Conservation (phyloP, 2,113 vertebrate genomes). For the Cyanoliseus patagonus region DNA sequence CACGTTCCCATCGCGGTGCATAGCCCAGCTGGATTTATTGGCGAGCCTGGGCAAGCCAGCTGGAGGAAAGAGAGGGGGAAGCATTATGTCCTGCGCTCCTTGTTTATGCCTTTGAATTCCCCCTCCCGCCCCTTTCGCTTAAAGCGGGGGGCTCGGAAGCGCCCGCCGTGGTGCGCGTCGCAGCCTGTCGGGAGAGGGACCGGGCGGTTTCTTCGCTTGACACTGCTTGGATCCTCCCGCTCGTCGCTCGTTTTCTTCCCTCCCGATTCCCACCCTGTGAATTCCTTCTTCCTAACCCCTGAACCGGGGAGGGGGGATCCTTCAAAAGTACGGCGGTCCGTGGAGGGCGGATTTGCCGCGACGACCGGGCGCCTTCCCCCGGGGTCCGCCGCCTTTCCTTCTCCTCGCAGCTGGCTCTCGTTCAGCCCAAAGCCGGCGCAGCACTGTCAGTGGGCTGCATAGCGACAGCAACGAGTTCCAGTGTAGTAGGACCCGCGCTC, state of each 20-base stretch:
- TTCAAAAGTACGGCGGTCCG: not conserved
- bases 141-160: not conserved
- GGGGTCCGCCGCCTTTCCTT: not conserved
- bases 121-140: not conserved
- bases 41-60: not conserved
- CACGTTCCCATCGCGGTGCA: not conserved
- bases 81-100: constrained; percentile 24
- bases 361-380: not conserved
- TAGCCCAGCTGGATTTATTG: not conserved
- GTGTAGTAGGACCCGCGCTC: not conserved
- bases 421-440: not conserved
- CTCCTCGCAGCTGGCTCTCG: not conserved
- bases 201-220: constrained; percentile 2
- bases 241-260: not conserved
- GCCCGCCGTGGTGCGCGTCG: not conserved
- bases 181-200: not conserved
- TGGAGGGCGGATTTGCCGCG: not conserved
- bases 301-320: not conserved
- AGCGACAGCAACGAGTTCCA: not conserved
- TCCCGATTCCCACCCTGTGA: not conserved
- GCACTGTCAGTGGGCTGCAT: not conserved
- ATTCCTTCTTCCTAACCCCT: not conserved
- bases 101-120: constrained; percentile 52
- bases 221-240: not conserved
- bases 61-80: not conserved